Evolutionary conservation across 2,113 vertebrate species (phyloP).

Genomic region (Lagenorhynchus albirostris): DNA sequence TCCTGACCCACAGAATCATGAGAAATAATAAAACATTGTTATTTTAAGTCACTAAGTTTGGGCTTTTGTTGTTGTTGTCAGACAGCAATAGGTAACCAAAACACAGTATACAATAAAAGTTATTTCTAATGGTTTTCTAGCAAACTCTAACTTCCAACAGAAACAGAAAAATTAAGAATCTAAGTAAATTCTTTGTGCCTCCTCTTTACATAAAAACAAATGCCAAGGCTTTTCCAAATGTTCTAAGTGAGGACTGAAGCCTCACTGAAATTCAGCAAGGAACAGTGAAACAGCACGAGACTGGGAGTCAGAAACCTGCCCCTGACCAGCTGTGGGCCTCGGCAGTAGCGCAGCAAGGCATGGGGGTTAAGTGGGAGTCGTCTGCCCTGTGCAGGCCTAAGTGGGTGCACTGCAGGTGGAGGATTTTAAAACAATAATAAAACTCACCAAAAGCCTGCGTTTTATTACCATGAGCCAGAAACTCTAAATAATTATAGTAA

Average conservation of each 20-base stretch:
- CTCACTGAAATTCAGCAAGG: background rate
- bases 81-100: background rate
- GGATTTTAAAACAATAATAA: background rate
- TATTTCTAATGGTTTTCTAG: background rate
- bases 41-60: background rate
- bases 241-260: background rate
- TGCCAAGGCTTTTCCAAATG: background rate
- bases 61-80: background rate
- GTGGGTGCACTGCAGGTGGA: background rate
- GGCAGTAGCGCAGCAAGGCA: background rate
- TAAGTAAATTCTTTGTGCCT: background rate
- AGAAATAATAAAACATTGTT: background rate
- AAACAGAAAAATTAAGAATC: background rate
- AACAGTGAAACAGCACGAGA: background rate
- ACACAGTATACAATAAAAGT: background rate
- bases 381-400: background rate
- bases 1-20: background rate
- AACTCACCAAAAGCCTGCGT: background rate
- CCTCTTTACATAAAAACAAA: conserved; percentile 11
- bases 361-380: background rate
- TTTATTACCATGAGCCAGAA: background rate
- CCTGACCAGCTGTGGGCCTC: background rate
- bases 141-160: background rate
- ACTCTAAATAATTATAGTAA: background rate
- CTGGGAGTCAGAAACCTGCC: background rate